Conservation (phyloP, 2,113 vertebrate species). For the Rhea pennata region DNA sequence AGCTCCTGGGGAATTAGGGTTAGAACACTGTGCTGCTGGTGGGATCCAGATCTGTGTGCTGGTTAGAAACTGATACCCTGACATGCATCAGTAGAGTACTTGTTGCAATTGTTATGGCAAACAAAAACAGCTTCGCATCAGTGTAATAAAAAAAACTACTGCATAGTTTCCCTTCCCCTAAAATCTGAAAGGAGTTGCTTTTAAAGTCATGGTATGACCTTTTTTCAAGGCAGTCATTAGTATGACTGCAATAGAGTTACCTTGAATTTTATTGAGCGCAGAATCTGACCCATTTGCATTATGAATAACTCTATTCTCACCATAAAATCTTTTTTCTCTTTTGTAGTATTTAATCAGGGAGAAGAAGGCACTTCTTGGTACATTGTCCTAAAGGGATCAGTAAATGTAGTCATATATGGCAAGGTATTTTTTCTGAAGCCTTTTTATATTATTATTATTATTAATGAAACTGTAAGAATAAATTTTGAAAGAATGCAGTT, state of each 20-base stretch:
- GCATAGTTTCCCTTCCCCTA: neutral
- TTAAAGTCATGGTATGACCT: neutral
- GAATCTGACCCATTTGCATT: neutral
- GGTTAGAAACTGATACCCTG: neutral
- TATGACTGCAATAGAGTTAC: neutral
- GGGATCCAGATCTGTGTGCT: neutral
- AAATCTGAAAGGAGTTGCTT: neutral
- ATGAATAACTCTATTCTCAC: constrained; percentile 56
- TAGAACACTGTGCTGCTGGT: neutral
- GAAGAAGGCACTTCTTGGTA: constrained; percentile 99
- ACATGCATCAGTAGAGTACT: neutral
- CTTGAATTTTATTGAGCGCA: constrained; percentile 4
- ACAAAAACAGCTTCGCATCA: neutral
- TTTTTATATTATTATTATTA: constrained; percentile 51
- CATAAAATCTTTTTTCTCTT: constrained; percentile 65
- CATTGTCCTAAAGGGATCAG: constrained; percentile 97
- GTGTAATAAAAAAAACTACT: neutral
- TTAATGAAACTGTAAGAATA: constrained; percentile 27
- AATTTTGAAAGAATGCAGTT: constrained; percentile 35
- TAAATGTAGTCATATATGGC: constrained; percentile 98
- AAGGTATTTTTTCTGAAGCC: constrained; percentile 84
- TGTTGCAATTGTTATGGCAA: neutral
- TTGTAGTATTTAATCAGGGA: constrained; percentile 97
- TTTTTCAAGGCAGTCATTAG: neutral
- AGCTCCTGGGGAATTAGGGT: neutral